Base-by-base conservation (phyloP, 2,888 invertebrate species). In the Himalopsyche anomala region DNA sequence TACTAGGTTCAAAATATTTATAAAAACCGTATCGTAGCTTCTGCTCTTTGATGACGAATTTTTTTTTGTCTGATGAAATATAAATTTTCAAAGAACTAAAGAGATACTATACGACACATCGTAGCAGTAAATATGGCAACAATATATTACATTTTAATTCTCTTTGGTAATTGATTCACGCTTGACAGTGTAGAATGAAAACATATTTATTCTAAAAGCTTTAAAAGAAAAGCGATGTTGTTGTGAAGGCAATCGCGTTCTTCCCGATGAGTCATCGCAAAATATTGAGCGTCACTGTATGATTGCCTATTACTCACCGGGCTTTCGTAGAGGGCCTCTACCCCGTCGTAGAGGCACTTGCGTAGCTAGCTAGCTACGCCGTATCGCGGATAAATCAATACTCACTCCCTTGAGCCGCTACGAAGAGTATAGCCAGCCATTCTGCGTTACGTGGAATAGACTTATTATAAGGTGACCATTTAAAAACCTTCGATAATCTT, bases 241-340 rank as follows among this genome's bases (percentile, higher is more conserved):
- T 51, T 51, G 5, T 51, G 51, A 15, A 51, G 51, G 51, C 51
- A 51, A 51, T 51, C 15, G 51, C 28, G 74, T 36, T 74, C 28
- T 74, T 74, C 74, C 74, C 74, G 74, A 74, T 74, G 74, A 74
- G 12, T 74, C 38, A 74, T 74, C 74, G 81, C 51, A 81, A 81
- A 81, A 81, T 51, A 45, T 81, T 81, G 81, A 81, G 81, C 81
- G 80, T 51, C 79, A 19, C 84, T 45, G 36, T 19, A 51, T 40
- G 51, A 69, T 69, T 69, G 83, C 83, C 83, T 69, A 83, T 83
- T 83, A 56, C 62, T 83, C 55, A 83, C 54, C 83, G 83, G 69
- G 19, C 62, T 69, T 40, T 55, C 69, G 74, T 40, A 36, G 51
- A 36, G 62, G 74, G 74, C 74, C 74, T 74, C 74, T 36, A 36